Conservation (phyloP, 2,888 invertebrate genomes). For the Apodemia hepburni region DNA sequence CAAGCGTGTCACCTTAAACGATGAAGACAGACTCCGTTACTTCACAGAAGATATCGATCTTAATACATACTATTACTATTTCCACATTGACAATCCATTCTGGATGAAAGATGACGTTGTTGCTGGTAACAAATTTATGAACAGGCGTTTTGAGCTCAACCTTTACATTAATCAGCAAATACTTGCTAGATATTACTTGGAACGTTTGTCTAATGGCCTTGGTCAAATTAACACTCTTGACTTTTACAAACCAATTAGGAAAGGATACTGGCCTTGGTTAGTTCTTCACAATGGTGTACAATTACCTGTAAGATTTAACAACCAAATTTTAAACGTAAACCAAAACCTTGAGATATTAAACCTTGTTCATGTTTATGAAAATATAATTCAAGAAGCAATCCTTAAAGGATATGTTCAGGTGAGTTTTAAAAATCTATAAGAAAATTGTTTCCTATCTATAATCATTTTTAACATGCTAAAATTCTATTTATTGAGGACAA, state of each 20-base stretch:
- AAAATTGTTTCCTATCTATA: no score
- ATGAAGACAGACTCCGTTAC: constrained; percentile 80
- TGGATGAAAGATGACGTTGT: constrained; percentile 77
- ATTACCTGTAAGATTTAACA: constrained; percentile 70
- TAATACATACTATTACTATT: constrained; percentile 82
- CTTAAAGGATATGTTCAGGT: constrained; percentile 74
- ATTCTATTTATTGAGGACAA: no score
- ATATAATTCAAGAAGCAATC: constrained; percentile 78
- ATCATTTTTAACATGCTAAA: no score
- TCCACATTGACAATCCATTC: constrained; percentile 82
- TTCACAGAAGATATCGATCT: constrained; percentile 84
- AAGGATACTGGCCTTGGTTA: constrained; percentile 80
- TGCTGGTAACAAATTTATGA: constrained; percentile 48
- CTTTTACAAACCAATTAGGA: constrained; percentile 58
- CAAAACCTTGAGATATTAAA: constrained; percentile 41
- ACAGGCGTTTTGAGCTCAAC: constrained; percentile 76
- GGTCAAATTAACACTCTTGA: constrained; percentile 62
- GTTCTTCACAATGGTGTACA: constrained; percentile 75
- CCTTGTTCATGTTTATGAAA: constrained; percentile 63
- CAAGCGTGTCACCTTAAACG: constrained; percentile 68
- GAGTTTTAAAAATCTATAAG: constrained; percentile 31
- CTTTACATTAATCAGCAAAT: constrained; percentile 82
- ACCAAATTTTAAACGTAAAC: constrained; percentile 51
- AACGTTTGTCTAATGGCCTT: constrained; percentile 70
- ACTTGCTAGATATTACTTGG: constrained; percentile 80